These are phyloP conservation scores for Gephyroberyx darwinii DNA, from an alignment of 2,797 vertebrate genomes.

Conservation along the genomic window DNA sequence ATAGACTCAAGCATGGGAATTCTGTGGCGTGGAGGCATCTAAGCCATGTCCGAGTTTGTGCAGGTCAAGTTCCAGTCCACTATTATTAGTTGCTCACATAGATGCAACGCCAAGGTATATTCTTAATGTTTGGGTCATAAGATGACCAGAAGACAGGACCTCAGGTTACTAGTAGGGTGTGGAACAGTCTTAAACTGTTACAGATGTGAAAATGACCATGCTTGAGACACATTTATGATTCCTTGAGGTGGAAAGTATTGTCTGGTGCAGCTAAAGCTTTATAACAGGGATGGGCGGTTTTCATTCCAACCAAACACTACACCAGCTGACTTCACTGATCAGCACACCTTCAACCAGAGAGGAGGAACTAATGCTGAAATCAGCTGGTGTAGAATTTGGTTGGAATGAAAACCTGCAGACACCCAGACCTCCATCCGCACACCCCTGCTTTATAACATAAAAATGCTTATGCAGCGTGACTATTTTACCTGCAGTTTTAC, in stretches of 20 bases:
- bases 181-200: constrained; percentile 16
- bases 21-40: background rate
- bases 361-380: too few relatives aligned
- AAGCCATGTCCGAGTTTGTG: background rate
- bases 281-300: background rate
- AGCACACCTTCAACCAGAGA: too few relatives aligned
- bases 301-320: too few relatives aligned
- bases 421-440: too few relatives aligned
- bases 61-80: constrained; percentile 15
- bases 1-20: background rate
- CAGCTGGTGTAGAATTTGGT: too few relatives aligned
- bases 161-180: constrained; percentile 8
- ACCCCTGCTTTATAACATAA: background rate
- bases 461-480: background rate
- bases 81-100: background rate
- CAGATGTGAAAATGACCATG: background rate
- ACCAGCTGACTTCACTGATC: too few relatives aligned
- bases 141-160: constrained; percentile 7
- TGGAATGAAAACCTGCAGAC: too few relatives aligned
- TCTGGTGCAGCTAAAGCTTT: constrained; percentile 23
- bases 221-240: background rate
- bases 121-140: background rate
- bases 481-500: background rate
- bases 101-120: background rate
- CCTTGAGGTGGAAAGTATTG: constrained; percentile 1